Evolutionary conservation across 2,113 vertebrate genomes (phyloP).

Genomic region (Rhabdornis inornatus): DNA sequence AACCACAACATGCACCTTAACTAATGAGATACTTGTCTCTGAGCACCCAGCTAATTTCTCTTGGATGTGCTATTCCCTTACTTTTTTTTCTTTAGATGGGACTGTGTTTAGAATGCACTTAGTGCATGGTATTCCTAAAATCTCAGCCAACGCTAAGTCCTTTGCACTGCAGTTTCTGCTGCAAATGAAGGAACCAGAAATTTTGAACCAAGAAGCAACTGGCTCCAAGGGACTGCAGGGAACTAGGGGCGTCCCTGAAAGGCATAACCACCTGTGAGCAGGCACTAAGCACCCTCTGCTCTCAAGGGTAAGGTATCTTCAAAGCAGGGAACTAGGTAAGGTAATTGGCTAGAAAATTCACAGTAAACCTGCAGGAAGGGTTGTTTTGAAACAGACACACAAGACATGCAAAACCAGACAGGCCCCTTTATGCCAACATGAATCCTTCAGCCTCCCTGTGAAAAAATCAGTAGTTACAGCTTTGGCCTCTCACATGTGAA

Average conservation of each 20-base stretch:
- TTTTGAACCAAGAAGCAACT: neutral
- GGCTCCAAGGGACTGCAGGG: neutral
- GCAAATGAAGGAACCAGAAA: neutral
- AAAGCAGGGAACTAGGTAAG: neutral
- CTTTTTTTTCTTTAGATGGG: neutral
- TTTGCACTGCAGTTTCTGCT: neutral
- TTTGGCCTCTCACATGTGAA: neutral
- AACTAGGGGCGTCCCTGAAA: neutral
- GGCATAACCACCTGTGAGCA: neutral
- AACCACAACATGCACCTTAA: neutral
- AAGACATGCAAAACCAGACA: neutral
- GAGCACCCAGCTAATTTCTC: neutral
- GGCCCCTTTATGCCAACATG: accelerated
- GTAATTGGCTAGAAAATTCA: neutral
- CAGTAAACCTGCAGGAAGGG: neutral
- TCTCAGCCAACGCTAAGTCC: neutral
- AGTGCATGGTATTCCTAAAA: neutral
- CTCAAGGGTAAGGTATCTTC: neutral
- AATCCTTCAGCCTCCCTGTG: neutral
- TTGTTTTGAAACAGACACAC: neutral
- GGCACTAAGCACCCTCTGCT: neutral
- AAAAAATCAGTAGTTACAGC: neutral
- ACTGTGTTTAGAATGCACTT: neutral
- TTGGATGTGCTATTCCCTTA: neutral
- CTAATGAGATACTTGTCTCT: neutral